Evolutionary conservation across 2,888 invertebrate genomes (phyloP).

Genomic region (Pseudococcus viburni): DNA sequence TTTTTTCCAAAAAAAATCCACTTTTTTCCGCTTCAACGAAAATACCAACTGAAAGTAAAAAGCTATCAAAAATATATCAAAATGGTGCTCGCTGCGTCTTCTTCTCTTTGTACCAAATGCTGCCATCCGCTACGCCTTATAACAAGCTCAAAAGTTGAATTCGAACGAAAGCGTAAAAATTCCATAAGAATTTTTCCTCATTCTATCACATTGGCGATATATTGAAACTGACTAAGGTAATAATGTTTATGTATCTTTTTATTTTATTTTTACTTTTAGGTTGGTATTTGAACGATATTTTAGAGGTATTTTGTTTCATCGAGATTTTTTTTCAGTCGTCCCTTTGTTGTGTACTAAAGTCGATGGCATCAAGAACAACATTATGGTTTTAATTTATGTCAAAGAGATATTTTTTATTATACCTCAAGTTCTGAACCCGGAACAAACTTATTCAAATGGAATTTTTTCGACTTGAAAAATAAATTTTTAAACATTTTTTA

Average conservation of each 20-base stretch:
- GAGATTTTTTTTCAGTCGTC: background rate
- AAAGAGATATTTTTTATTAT: too few species aligned
- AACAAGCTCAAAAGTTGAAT: slow-evolving; percentile 10
- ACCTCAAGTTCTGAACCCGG: too few species aligned
- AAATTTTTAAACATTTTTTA: too few species aligned
- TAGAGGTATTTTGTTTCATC: background rate
- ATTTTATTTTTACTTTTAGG: too few species aligned
- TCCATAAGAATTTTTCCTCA: background rate
- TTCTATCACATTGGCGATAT: background rate
- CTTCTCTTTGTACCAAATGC: background rate
- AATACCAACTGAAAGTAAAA: background rate
- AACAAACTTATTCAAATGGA: too few species aligned
- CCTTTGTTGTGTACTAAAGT: background rate
- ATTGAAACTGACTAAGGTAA: background rate
- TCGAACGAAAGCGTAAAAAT: background rate
- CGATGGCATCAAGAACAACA: background rate
- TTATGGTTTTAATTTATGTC: too few species aligned
- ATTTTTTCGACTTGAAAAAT: too few species aligned
- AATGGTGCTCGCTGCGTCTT: background rate
- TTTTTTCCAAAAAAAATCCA: background rate
- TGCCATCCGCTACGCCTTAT: too few species aligned
- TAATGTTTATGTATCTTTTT: background rate
- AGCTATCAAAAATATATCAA: slow-evolving; percentile 26
- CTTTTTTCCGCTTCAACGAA: background rate
- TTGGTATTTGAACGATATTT: background rate